phyloP scores from a whole-genome alignment of 1,140 invertebrate species.

The Ceratosolen solmsi region DNA sequence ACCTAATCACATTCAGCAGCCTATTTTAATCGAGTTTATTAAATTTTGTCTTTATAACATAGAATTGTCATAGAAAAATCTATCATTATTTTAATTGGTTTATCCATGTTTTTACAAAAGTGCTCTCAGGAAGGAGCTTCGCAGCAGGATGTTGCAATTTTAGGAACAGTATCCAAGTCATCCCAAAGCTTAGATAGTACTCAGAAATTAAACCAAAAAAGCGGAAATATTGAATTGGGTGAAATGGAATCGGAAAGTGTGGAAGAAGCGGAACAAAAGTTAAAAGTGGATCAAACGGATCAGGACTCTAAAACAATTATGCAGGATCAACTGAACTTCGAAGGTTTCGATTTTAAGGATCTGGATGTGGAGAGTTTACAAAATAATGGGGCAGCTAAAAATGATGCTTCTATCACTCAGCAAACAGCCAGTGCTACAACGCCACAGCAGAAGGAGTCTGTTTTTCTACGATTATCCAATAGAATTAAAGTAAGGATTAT shows the following conservation, averaged over 20 bases:
- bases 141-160: background rate
- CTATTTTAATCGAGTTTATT: too few relatives aligned
- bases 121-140: background rate
- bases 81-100: background rate
- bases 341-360: conserved; percentile 72
- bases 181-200: conserved; percentile 3
- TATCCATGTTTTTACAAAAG: background rate
- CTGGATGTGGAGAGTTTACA: conserved; percentile 64
- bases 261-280: conserved; percentile 43
- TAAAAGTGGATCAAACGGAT: conserved; percentile 40
- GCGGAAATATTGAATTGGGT: background rate
- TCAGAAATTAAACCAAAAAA: conserved; percentile 42
- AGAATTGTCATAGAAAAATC: too few relatives aligned
- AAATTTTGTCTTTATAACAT: too few relatives aligned
- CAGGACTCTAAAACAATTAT: conserved; percentile 59
- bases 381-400: conserved; percentile 57
- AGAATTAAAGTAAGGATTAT: conserved; percentile 86
- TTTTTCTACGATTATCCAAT: conserved; percentile 95
- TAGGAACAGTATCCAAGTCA: background rate
- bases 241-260: conserved; percentile 30
- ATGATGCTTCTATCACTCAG: conserved; percentile 56
- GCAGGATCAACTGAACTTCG: conserved; percentile 67
- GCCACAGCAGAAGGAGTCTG: conserved; percentile 88
- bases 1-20: too few relatives aligned
- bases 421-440: conserved; percentile 61